A percentile compares a stretch with the other conserved stretches of the same genome.
These are phyloP conservation scores for Dreissena rostriformis DNA, from an alignment of 1,140 invertebrate species.

Conservation along the genomic window DNA sequence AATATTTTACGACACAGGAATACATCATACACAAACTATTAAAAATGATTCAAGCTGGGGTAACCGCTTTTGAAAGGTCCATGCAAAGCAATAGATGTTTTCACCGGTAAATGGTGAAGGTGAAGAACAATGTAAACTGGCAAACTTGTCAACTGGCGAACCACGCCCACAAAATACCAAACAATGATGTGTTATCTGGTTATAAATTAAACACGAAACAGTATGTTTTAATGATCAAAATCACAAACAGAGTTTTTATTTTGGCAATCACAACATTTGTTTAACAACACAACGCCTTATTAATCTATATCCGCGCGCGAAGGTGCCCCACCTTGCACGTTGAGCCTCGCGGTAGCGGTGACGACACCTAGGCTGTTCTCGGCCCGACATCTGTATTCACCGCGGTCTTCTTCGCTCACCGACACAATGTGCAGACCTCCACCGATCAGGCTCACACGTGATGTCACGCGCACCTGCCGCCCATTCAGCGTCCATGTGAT, in stretches of 20 bases:
- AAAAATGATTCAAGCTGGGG: no score
- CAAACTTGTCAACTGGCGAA: no score
- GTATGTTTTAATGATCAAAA: not conserved
- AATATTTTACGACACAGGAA: no score
- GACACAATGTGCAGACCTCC: constrained; percentile 86
- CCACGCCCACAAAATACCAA: no score
- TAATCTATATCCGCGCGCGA: not conserved
- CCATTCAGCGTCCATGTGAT: constrained; percentile 86
- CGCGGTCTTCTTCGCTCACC: constrained; percentile 85
- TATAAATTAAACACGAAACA: not conserved
- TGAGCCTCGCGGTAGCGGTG: constrained; percentile 85
- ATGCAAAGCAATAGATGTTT: no score
- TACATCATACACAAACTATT: no score
- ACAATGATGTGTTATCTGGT: not conserved
- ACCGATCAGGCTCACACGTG: constrained; percentile 58
- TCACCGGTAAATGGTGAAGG: no score
- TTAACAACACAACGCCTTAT: no score
- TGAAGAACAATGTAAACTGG: no score
- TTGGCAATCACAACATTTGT: no score
- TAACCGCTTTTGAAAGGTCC: no score
- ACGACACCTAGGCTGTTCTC: constrained; percentile 86
- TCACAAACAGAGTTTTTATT: no score
- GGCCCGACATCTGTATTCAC: constrained; percentile 88
- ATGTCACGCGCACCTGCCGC: constrained; percentile 44
- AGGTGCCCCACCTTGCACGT: constrained; percentile 85